phyloP scores from a whole-genome alignment of 1,140 invertebrate species.

The Lepidurus arcticus region DNA sequence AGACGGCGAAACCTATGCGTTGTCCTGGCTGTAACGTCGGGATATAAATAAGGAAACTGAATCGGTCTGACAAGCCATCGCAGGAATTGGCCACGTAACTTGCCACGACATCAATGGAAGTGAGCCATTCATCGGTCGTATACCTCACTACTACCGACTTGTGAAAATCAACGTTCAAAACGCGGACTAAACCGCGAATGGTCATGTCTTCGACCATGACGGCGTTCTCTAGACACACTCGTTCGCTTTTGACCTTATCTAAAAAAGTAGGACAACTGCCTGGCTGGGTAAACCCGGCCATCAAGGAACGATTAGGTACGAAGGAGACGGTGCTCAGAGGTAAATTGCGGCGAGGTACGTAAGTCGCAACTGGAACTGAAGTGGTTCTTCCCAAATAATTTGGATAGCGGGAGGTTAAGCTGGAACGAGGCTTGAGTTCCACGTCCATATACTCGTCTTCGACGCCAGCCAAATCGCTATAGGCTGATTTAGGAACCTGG shows the following conservation, averaged over 20 bases:
- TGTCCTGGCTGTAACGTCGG: slow-evolving; percentile 63
- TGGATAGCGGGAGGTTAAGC: background rate
- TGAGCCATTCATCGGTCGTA: slow-evolving; percentile 77
- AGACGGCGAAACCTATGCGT: slow-evolving; percentile 70
- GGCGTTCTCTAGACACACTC: slow-evolving; percentile 79
- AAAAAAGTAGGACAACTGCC: slow-evolving; percentile 67
- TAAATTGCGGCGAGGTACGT: background rate
- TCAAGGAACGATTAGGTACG: slow-evolving; percentile 30
- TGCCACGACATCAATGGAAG: slow-evolving; percentile 71
- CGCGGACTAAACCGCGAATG: slow-evolving; percentile 79
- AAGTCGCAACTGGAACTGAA: background rate
- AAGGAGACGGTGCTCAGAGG: slow-evolving; percentile 18
- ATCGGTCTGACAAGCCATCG: slow-evolving; percentile 81
- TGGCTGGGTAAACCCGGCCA: slow-evolving; percentile 66
- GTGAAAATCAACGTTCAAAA: slow-evolving; percentile 83
- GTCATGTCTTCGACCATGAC: slow-evolving; percentile 63
- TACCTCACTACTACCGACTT: slow-evolving; percentile 84
- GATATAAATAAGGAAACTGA: slow-evolving; percentile 61
- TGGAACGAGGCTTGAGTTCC: slow-evolving; percentile 1
- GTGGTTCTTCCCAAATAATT: background rate
- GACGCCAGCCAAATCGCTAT: slow-evolving; percentile 39
- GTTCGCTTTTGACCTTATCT: slow-evolving; percentile 61
- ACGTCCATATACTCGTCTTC: slow-evolving; percentile 23
- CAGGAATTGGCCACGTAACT: slow-evolving; percentile 80
- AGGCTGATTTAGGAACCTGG: slow-evolving; percentile 77